Conservation (phyloP, 2,113 vertebrate genomes). For the Austrofundulus limnaeus region DNA sequence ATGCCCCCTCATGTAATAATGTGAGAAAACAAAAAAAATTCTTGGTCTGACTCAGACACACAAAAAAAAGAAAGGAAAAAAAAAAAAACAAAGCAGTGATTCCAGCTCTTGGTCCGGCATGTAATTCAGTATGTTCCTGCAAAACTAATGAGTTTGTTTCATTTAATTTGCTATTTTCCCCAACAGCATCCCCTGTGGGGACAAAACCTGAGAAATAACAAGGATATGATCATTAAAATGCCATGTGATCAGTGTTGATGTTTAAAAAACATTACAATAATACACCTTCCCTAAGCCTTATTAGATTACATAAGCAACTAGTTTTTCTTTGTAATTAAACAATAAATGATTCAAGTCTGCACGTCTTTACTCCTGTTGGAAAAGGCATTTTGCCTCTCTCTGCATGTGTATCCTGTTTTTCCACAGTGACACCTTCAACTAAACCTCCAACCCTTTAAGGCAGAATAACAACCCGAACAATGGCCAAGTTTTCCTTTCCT, state of each 20-base stretch:
- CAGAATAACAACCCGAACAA: constrained; percentile 55
- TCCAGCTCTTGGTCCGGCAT: neutral
- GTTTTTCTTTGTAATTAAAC: neutral
- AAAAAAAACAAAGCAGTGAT: neutral
- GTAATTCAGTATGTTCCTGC: neutral
- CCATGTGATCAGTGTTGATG: neutral
- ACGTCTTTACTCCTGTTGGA: constrained; percentile 19
- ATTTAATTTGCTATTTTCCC: neutral
- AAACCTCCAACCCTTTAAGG: constrained; percentile 19
- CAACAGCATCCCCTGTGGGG: constrained; percentile 9
- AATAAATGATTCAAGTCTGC: neutral
- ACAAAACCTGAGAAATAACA: neutral
- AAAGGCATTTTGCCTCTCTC: constrained; percentile 36
- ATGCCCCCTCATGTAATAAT: constrained; percentile 26
- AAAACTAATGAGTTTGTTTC: constrained; percentile 2
- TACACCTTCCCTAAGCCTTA: no score
- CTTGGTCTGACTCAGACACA: neutral
- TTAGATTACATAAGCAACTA: neutral
- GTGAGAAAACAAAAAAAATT: neutral
- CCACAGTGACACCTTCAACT: constrained; percentile 40
- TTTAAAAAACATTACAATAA: constrained; percentile 8
- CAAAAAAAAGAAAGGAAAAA: constrained; percentile 2
- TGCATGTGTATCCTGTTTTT: constrained; percentile 65
- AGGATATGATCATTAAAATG: constrained; percentile 13
- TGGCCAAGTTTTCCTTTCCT: constrained; percentile 44